phyloP scores from a whole-genome alignment of 1,140 invertebrate species.

The Saccostrea glomerata region DNA sequence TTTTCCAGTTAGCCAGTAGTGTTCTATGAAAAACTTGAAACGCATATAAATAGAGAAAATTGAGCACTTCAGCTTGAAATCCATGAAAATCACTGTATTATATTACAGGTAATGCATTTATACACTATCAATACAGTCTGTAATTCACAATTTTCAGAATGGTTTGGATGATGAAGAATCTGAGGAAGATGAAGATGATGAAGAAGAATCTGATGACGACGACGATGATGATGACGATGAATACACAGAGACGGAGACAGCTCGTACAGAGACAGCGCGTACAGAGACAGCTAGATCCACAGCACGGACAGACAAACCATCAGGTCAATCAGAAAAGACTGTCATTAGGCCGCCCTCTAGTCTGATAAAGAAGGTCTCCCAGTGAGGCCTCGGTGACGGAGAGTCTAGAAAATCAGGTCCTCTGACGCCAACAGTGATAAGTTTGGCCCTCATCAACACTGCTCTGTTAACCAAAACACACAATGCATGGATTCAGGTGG shows the following conservation, averaged over 20 bases:
- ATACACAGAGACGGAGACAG: constrained; percentile 63
- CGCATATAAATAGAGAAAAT: too few species aligned
- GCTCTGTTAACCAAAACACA: not conserved
- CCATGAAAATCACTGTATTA: too few species aligned
- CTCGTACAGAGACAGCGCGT: constrained; percentile 50
- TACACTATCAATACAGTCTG: too few species aligned
- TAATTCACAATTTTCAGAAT: constrained; percentile 46
- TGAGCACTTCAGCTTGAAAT: too few species aligned
- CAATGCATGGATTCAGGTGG: too few species aligned
- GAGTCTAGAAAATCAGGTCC: not conserved
- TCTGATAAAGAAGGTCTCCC: constrained; percentile 12
- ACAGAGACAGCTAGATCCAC: constrained; percentile 33
- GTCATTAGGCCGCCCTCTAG: constrained; percentile 23
- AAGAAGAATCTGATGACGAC: constrained; percentile 70
- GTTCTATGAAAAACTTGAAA: too few species aligned
- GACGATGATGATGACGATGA: constrained; percentile 70
- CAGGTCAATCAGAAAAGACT: constrained; percentile 52
- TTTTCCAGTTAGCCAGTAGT: too few species aligned
- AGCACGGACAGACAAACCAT: constrained; percentile 14
- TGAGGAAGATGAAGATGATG: constrained; percentile 68
- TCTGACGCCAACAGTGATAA: not conserved
- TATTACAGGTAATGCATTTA: too few species aligned
- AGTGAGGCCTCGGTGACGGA: not conserved
- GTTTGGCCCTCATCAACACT: not conserved
- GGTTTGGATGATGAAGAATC: constrained; percentile 64